Percentiles rank a stretch among this genome's conserved stretches.
phyloP scores from a whole-genome alignment of 2,113 vertebrate species.

The Trachemys scripta region DNA sequence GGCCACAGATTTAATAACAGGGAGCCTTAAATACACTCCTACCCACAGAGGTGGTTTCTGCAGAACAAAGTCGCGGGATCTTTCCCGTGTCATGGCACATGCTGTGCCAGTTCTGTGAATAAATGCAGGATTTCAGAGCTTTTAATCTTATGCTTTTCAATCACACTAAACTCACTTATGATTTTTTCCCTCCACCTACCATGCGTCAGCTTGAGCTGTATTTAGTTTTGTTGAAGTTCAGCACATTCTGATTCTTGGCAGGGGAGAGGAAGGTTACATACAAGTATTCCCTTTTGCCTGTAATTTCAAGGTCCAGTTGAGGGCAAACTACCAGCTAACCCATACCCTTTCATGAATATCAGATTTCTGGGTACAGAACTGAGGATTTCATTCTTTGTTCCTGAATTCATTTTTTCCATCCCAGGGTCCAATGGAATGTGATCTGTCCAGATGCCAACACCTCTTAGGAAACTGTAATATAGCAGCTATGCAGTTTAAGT shows the following conservation, averaged over 20 bases:
- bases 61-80: constrained; percentile 57
- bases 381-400: constrained; percentile 75
- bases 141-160: neutral
- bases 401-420: constrained; percentile 77
- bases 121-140: neutral
- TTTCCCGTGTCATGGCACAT: constrained; percentile 38
- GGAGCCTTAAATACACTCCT: constrained; percentile 31
- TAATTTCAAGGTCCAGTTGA: accelerated
- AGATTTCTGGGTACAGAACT: constrained; percentile 64
- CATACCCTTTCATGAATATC: constrained; percentile 25
- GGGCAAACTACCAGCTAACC: neutral
- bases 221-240: neutral
- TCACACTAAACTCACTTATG: neutral
- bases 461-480: constrained; percentile 74
- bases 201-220: neutral
- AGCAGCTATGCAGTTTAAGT: constrained; percentile 66
- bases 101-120: constrained; percentile 53
- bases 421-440: constrained; percentile 75
- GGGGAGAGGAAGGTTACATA: neutral
- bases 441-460: constrained; percentile 77
- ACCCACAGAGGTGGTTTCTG: constrained; percentile 65
- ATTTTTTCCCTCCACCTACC: neutral
- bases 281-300: accelerated
- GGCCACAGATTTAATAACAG: constrained; percentile 30
- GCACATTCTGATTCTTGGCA: neutral